Base-by-base conservation (phyloP, 1,140 invertebrate species). In the Melanaphis sacchari region DNA sequence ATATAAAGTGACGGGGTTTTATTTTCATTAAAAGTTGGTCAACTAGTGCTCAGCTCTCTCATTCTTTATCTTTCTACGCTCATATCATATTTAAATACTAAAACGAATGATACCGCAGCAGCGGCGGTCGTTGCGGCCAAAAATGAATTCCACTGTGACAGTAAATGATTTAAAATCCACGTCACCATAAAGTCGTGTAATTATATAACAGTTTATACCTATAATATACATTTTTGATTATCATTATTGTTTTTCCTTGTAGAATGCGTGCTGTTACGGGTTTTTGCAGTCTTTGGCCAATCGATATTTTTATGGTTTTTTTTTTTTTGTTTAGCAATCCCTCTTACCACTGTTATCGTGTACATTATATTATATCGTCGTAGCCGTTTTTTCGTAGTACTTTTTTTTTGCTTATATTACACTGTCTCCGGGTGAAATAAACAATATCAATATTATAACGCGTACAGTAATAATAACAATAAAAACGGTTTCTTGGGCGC, bases 21-120 rank as follows among this genome's bases (percentile, higher is more conserved):
- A 40, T 90, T 90, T 90, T 90, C 49, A 90, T 90, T 90, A 90
- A 90, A 90, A 90, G 88, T 90, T 59, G 88, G 49, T 40, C 22
- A 22, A 46, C 84, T 21, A 90, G 26, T 59, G 88, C 24, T 52
- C 22, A n/a, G n/a, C n/a, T 26, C 22, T 38, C 21, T 54, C 84
- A n/a, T 31, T 46, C 31, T 88, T 6, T 46, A 11, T 31, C 26
- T 59, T 9, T 59, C 8, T 59, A 31, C 59, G 59, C 59, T 76
- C 59, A 82, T 82, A 82, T 82, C 40, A 84, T 84, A 84, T 40
- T 40, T 84, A 49, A 43, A 85, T 43, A 85, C 24, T 43, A 9
- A 85, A 43, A 85, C 40, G 43, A 85, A 31, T 43, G 24, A 43
- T 31, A 85, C 38, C 22, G 38, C 26, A 7, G 21, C 31, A 6